These are phyloP conservation scores for Archips xylosteana DNA, from an alignment of 2,888 invertebrate genomes.

Conservation along the genomic window DNA sequence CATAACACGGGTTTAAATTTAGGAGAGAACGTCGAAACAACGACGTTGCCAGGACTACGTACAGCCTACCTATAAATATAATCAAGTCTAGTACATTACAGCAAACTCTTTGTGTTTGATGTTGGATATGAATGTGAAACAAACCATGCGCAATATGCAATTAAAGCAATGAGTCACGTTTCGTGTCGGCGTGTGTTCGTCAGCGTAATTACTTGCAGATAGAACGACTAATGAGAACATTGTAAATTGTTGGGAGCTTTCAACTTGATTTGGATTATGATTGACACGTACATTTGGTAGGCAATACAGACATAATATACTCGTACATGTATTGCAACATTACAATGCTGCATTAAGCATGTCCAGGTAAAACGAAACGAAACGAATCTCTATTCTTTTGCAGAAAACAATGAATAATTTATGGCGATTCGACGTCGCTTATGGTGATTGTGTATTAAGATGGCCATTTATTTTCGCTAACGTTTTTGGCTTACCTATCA, in stretches of 20 bases:
- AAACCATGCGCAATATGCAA: constrained; percentile 53
- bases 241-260: constrained; percentile 43
- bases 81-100: constrained; percentile 23
- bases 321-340: background rate
- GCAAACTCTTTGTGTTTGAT: constrained; percentile 40
- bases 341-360: constrained; percentile 5
- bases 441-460: constrained; percentile 38
- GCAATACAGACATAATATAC: background rate
- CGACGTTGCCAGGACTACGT: constrained; percentile 14
- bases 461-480: constrained; percentile 23
- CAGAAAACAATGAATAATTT: constrained; percentile 39
- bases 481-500: background rate
- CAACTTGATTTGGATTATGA: constrained; percentile 20
- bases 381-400: constrained; percentile 15
- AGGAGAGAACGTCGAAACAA: background rate
- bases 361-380: constrained; percentile 21
- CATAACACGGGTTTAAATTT: background rate
- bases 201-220: constrained; percentile 55
- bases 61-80: constrained; percentile 9
- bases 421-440: constrained; percentile 28
- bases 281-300: background rate
- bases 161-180: constrained; percentile 66
- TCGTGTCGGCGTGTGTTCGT: constrained; percentile 48
- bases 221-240: constrained; percentile 55
- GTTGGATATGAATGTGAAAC: constrained; percentile 45